A percentile compares a stretch with the other conserved stretches of the same genome.
Conservation (phyloP, 1,140 invertebrate species). For the Asbolus verrucosus region DNA sequence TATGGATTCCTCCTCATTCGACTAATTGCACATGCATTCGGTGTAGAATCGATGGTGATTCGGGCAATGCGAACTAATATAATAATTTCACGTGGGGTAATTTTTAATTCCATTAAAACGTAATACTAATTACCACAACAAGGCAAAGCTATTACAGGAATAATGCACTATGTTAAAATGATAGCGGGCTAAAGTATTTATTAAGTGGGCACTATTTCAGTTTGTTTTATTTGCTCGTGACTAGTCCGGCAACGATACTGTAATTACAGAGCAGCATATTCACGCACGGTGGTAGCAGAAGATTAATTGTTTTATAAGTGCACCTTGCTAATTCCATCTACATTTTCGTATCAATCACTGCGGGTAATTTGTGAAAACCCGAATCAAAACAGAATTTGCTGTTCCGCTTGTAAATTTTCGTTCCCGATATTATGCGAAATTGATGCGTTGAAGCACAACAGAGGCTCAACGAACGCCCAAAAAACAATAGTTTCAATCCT, state of each 20-base stretch:
- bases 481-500: slow-evolving; percentile 34
- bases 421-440: no score
- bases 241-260: slow-evolving; percentile 26
- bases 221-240: slow-evolving; percentile 44
- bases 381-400: background rate
- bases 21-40: no score
- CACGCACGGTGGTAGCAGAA: slow-evolving; percentile 20
- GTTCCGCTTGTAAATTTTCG: no score
- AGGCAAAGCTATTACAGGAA: no score
- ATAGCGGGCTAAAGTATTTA: slow-evolving; percentile 26
- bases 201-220: slow-evolving; percentile 36
- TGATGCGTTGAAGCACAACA: no score
- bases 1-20: no score
- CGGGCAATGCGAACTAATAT: no score
- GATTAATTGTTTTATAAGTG: slow-evolving; percentile 44
- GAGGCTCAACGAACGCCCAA: slow-evolving; percentile 3
- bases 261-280: slow-evolving; percentile 36
- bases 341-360: slow-evolving; percentile 33
- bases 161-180: no score
- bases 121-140: no score
- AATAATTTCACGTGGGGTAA: no score
- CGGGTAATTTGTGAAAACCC: background rate
- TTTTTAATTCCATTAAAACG: no score
- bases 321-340: slow-evolving; percentile 24
- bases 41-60: no score